A percentile compares a stretch with the other conserved stretches of the same genome.
Evolutionary conservation across 2,113 vertebrate genomes (phyloP).

Genomic region (Tachuris rubrigastra): DNA sequence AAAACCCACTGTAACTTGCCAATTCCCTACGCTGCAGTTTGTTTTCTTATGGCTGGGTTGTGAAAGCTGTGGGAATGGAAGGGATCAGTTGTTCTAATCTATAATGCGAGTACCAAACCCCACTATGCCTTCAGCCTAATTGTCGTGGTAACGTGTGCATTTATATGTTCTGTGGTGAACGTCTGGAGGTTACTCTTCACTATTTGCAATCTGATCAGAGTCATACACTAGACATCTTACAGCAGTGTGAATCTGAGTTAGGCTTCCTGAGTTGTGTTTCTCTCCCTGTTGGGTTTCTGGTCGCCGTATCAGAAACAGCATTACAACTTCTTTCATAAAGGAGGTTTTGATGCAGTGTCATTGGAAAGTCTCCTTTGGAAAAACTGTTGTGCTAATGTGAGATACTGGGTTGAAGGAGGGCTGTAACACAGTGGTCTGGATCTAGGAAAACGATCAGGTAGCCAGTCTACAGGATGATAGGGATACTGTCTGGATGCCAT

Average conservation of each 20-base stretch:
- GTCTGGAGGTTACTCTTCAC: not conserved
- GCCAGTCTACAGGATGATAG: not conserved
- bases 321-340: not conserved
- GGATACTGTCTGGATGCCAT: not conserved
- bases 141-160: not conserved
- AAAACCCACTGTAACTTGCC: not conserved
- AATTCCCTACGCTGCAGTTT: not conserved
- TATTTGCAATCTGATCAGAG: not conserved
- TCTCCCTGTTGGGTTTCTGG: not conserved
- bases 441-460: not conserved
- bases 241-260: not conserved
- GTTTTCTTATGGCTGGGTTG: not conserved
- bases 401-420: not conserved
- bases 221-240: not conserved
- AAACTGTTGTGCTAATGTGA: not conserved
- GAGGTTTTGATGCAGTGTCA: accelerated
- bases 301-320: not conserved
- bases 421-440: accelerated
- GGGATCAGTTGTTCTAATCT: not conserved
- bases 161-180: not conserved
- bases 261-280: accelerated
- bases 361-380: not conserved
- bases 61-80: not conserved
- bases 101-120: not conserved
- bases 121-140: not conserved